Evolutionary conservation across 2,113 vertebrate species (phyloP).

Genomic region (Myrmophylax atrothorax): DNA sequence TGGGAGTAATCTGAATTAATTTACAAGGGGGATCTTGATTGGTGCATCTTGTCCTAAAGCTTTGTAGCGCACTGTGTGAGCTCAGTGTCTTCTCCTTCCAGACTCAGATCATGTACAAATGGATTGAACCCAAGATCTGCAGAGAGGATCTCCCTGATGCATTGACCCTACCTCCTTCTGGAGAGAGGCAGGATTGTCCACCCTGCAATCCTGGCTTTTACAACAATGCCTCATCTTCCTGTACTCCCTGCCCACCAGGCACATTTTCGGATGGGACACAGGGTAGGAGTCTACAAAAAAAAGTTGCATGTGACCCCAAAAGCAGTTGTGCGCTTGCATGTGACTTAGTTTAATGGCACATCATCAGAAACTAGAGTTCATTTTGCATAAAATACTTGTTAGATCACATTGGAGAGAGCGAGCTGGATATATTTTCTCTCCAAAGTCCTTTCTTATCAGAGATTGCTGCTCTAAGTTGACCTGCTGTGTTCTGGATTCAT

Average conservation of each 20-base stretch:
- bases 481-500: neutral
- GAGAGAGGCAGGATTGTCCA: conserved; percentile 89
- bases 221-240: conserved; percentile 89
- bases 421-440: neutral
- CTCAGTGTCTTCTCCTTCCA: conserved; percentile 58
- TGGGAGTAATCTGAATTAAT: neutral
- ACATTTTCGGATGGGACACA: conserved; percentile 89
- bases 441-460: neutral
- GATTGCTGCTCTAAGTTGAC: neutral
- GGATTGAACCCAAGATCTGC: conserved; percentile 96
- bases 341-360: neutral
- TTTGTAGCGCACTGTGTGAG: neutral
- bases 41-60: neutral
- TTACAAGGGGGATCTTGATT: neutral
- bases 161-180: conserved; percentile 85
- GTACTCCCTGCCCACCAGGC: conserved; percentile 87
- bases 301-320: neutral
- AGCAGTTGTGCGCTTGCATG: neutral
- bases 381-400: neutral
- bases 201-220: conserved; percentile 97
- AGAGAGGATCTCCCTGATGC: conserved; percentile 81
- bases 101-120: conserved; percentile 94
- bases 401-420: neutral
- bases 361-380: neutral
- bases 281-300: conserved; percentile 70